Base-by-base conservation (phyloP, 2,113 vertebrate genomes). In the Barbus barbus region DNA sequence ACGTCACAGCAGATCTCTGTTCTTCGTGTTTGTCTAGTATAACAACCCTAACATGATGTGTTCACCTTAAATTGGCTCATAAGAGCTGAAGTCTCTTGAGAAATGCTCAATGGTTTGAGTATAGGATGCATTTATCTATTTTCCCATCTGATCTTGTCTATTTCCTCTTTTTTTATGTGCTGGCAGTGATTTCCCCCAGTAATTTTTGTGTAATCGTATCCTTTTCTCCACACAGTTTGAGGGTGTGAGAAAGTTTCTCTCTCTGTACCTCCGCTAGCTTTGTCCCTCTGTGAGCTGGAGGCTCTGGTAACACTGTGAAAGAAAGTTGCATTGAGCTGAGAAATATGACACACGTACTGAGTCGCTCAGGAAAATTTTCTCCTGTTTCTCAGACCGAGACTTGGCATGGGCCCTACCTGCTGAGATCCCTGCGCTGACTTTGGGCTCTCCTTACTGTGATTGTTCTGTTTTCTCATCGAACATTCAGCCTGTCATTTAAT, bases 291-390 rank as follows among this genome's bases (percentile, higher is more conserved):
- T 81, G 77, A 83, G 67, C 14, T 48, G 72, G 82, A 61, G 24
- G 87, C 75, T 89, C 83, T 81, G 46, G 83, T 84, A 87, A 85
- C 85, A 88, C 2, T 77, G 77, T 79, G 74, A 67, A 78, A 89
- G 85, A 36, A 84, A 86, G 24, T 76, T 81, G 83, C 85, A 82
- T 86, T 90, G 56, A 90, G 74, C 28, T 88, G 88, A 89, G 88
- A 93, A 93, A 93, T 93, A 84, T 88, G 89, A 88, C 91, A 92
- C 38, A 41, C 78, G 26, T 83, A 88, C 79, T 14, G 88, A 81
- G 81, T 83, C 74, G 67, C 75, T 89, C 85, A 18, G 84, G 81
- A 85, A 82, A 12, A 75, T 86, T 91, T 90, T 83, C 53, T 74
- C 31, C 18, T 83, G 51, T 85, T 86, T 87, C 77, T 79, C 48